Evolutionary conservation across 2,113 vertebrate genomes (phyloP).

Genomic region (Regulus satrapa): DNA sequence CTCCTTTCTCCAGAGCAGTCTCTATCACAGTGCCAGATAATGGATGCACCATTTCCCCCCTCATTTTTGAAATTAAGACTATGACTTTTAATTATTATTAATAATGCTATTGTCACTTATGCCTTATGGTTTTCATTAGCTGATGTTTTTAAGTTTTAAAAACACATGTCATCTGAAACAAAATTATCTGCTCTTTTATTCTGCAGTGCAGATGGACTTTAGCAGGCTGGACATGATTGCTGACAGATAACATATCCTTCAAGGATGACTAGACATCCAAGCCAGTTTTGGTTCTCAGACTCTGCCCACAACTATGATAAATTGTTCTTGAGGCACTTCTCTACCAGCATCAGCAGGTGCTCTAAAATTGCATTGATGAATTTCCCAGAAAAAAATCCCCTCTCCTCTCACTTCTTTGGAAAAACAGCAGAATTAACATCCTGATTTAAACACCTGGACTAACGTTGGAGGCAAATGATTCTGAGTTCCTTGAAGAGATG

Average conservation of each 20-base stretch:
- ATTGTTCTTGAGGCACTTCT: neutral
- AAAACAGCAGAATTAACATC: neutral
- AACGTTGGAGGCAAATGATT: neutral
- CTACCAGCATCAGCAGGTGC: neutral
- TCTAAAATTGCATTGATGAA: neutral
- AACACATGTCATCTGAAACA: neutral
- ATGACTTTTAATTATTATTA: neutral
- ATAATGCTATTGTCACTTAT: neutral
- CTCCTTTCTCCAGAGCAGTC: neutral
- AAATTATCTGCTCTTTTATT: neutral
- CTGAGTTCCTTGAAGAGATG: neutral
- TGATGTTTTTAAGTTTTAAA: neutral
- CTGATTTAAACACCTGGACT: neutral
- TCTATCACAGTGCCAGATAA: neutral
- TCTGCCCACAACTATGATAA: neutral
- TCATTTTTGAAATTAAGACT: neutral
- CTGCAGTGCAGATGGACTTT: neutral
- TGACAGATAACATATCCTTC: neutral
- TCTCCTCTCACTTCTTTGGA: neutral
- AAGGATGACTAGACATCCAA: neutral
- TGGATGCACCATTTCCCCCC: neutral
- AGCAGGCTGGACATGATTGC: neutral
- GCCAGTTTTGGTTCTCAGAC: neutral
- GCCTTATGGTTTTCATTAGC: neutral
- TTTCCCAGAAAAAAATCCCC: neutral